These are phyloP conservation scores for Dryas iulia DNA, from an alignment of 1,140 invertebrate genomes.

Conservation along the genomic window DNA sequence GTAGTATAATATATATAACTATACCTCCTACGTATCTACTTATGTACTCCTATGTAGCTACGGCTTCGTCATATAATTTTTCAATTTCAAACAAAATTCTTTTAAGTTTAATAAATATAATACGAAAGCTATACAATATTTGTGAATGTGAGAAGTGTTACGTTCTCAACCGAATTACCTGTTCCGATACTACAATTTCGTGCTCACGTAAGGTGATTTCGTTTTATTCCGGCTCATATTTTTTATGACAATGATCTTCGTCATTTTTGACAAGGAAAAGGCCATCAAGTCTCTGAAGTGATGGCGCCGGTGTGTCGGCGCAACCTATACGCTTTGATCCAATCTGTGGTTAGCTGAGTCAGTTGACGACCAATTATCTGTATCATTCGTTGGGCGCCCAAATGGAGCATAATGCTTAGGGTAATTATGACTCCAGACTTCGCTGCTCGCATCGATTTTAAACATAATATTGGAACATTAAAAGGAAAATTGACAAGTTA, in stretches of 20 bases:
- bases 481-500: neutral
- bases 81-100: neutral
- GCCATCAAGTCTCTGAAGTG: constrained; percentile 76
- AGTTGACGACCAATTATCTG: constrained; percentile 76
- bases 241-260: constrained; percentile 75
- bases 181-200: constrained; percentile 60
- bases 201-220: constrained; percentile 62
- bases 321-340: constrained; percentile 66
- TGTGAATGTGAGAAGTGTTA: neutral
- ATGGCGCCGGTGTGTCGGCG: constrained; percentile 71
- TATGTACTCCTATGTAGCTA: no score
- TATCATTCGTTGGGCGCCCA: constrained; percentile 73
- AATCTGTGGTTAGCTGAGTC: constrained; percentile 57
- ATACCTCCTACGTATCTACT: no score
- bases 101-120: neutral
- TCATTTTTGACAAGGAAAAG: constrained; percentile 80
- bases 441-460: constrained; percentile 48
- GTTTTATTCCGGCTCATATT: constrained; percentile 64
- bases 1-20: no score
- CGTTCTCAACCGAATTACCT: constrained; percentile 39
- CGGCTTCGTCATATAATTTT: no score
- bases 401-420: constrained; percentile 76
- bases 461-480: constrained; percentile 23
- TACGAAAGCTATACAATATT: neutral
- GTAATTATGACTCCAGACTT: constrained; percentile 73